Evolutionary conservation across 2,888 invertebrate genomes (phyloP).

Genomic region (Prenolepis imparis): DNA sequence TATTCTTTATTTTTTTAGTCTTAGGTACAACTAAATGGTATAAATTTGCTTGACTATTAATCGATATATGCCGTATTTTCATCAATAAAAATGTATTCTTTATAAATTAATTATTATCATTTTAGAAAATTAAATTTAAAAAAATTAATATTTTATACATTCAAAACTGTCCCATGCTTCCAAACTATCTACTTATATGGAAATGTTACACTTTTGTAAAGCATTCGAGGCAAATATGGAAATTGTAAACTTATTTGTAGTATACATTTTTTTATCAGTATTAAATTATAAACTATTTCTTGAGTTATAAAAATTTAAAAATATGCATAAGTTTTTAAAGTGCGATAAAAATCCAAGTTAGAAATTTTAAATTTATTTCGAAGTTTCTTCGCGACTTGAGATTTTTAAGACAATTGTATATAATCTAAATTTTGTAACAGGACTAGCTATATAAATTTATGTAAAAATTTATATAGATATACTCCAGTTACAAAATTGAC

Average conservation of each 20-base stretch:
- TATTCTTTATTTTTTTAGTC: conserved; percentile 22
- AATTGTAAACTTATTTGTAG: conserved; percentile 1
- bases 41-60: conserved; percentile 20
- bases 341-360: background rate
- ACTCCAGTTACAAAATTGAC: background rate
- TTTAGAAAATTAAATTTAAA: background rate
- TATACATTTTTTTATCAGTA: background rate
- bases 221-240: background rate
- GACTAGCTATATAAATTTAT: too few relatives aligned
- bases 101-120: conserved; percentile 12
- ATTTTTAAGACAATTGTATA: background rate
- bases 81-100: background rate
- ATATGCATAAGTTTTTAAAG: background rate
- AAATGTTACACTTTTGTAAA: background rate
- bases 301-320: background rate
- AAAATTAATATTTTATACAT: background rate
- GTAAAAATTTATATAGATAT: background rate
- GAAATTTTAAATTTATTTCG: background rate
- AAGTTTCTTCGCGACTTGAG: too few relatives aligned
- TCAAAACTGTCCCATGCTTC: background rate
- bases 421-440: too few relatives aligned
- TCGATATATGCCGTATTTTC: background rate
- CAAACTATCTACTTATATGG: background rate
- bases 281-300: background rate
- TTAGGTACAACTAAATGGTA: background rate